These are phyloP conservation scores for Campylomormyrus tamandua DNA, from an alignment of 2,113 vertebrate species.

Conservation along the genomic window DNA sequence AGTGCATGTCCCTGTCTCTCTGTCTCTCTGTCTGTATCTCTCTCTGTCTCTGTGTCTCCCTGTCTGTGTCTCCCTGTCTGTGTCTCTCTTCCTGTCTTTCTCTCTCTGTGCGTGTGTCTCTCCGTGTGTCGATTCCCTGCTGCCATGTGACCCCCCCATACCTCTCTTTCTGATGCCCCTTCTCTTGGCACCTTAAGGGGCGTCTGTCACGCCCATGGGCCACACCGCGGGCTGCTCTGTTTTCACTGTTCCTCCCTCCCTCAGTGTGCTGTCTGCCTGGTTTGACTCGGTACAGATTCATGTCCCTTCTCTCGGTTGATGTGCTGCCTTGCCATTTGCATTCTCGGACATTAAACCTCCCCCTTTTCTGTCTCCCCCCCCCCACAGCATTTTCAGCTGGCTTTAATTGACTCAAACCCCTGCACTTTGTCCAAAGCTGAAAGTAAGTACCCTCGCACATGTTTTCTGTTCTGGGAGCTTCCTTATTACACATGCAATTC, in stretches of 20 bases:
- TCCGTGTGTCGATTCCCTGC: background rate
- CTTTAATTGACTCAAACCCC: conserved; percentile 95
- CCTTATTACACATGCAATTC: no score
- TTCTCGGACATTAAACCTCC: background rate
- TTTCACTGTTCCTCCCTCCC: background rate
- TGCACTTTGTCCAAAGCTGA: conserved; percentile 99
- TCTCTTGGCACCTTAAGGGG: background rate
- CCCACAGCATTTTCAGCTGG: conserved; percentile 96
- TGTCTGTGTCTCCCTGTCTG: no score
- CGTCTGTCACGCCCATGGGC: background rate
- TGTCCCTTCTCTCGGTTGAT: background rate
- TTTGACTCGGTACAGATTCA: background rate
- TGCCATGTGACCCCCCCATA: background rate
- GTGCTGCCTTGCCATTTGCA: background rate
- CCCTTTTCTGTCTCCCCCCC: conserved; percentile 14
- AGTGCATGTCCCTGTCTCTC: no score
- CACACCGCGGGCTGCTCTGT: background rate
- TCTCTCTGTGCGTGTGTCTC: no score
- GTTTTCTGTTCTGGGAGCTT: background rate
- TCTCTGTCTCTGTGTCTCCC: no score
- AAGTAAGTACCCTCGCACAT: conserved; percentile 74
- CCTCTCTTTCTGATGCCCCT: background rate
- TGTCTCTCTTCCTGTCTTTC: no score
- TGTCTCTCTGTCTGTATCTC: no score
- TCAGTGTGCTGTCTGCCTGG: no score